Conservation (phyloP, 2,113 vertebrate genomes). For the Solea senegalensis region DNA sequence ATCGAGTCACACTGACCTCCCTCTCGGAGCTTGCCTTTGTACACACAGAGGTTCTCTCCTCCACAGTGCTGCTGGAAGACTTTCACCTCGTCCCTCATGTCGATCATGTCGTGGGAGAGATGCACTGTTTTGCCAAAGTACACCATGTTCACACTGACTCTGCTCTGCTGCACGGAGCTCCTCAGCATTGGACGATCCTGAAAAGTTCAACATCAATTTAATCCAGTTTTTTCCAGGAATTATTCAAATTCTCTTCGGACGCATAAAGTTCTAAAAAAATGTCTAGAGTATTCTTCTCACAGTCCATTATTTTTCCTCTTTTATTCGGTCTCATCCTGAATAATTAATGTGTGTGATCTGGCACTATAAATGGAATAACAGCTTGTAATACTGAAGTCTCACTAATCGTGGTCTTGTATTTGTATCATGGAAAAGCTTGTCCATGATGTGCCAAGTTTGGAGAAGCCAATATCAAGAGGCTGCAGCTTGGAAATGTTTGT, state of each 20-base stretch:
- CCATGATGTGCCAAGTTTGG: too few relatives aligned
- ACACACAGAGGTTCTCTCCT: constrained; percentile 95
- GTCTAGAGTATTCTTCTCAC: too few relatives aligned
- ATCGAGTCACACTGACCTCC: constrained; percentile 83
- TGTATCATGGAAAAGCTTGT: too few relatives aligned
- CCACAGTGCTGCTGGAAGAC: constrained; percentile 96
- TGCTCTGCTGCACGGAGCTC: constrained; percentile 79
- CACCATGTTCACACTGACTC: constrained; percentile 86
- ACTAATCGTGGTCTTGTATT: not conserved
- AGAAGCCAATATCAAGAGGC: not conserved
- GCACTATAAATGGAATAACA: too few relatives aligned
- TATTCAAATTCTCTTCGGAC: too few relatives aligned
- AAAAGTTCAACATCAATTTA: not conserved
- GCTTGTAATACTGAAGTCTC: too few relatives aligned
- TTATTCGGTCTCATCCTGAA: too few relatives aligned
- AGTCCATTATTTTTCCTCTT: too few relatives aligned
- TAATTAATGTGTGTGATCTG: too few relatives aligned
- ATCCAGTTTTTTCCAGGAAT: not conserved
- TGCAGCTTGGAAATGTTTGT: not conserved
- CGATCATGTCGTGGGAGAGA: constrained; percentile 77
- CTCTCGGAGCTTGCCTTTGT: constrained; percentile 85
- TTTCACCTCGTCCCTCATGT: constrained; percentile 88
- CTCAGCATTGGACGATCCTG: constrained; percentile 83
- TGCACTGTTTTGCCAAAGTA: constrained; percentile 89
- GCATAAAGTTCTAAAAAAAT: too few relatives aligned